Evolutionary conservation across 2,888 invertebrate species (phyloP).

Genomic region (Sussaba pulchella): DNA sequence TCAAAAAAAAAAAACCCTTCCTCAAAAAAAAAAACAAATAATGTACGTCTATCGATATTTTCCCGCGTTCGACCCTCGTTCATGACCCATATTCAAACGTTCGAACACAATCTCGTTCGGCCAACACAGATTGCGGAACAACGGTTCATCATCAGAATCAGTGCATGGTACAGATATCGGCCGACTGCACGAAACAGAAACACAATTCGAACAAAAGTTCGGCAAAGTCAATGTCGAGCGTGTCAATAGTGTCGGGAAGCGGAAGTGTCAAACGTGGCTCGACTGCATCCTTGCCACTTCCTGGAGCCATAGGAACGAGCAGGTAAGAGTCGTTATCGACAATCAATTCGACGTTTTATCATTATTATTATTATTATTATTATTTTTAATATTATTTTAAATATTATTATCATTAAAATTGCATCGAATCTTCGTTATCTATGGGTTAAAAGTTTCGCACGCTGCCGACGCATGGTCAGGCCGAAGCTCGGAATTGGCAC

Average conservation of each 20-base stretch:
- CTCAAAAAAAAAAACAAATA: constrained; percentile 15
- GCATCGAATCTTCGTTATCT: constrained; percentile 78
- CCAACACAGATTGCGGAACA: constrained; percentile 93
- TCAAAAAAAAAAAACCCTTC: too few relatives aligned
- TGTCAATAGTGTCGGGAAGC: constrained; percentile 76
- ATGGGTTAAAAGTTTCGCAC: constrained; percentile 79
- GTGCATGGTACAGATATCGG: constrained; percentile 93
- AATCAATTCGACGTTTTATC: constrained; percentile 44
- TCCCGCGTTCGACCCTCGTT: background rate
- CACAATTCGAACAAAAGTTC: constrained; percentile 79
- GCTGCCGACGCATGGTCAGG: constrained; percentile 79
- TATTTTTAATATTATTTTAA: too few relatives aligned
- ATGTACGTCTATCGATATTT: too few relatives aligned
- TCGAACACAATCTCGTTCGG: constrained; percentile 5
- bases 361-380: constrained; percentile 56
- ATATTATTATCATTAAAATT: constrained; percentile 70
- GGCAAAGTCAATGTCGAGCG: constrained; percentile 81
- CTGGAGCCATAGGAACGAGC: constrained; percentile 78
- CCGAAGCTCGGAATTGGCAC: constrained; percentile 75
- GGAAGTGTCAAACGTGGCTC: constrained; percentile 80
- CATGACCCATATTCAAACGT: background rate
- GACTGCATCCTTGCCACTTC: constrained; percentile 80
- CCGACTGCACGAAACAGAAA: constrained; percentile 92
- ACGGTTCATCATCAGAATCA: constrained; percentile 94
- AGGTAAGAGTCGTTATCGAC: constrained; percentile 77